Evolutionary conservation across 1,140 invertebrate species (phyloP).

Genomic region (Calycopis cecrops): DNA sequence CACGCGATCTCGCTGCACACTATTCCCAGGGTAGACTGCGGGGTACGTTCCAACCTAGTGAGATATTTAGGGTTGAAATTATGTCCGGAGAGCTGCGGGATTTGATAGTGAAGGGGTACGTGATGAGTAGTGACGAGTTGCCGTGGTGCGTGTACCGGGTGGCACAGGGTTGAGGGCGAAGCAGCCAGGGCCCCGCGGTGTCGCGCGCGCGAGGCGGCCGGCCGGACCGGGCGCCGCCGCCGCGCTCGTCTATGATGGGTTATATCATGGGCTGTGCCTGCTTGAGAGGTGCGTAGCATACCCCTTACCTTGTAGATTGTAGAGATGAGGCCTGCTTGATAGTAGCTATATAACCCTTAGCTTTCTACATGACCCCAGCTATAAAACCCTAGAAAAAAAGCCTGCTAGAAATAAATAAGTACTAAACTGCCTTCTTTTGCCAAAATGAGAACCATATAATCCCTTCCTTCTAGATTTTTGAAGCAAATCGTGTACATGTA

Average conservation of each 20-base stretch:
- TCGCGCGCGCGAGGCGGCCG: conserved; percentile 62
- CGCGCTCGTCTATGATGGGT: conserved; percentile 82
- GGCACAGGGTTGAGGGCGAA: conserved; percentile 42
- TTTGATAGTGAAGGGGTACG: conserved; percentile 16
- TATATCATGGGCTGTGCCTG: conserved; percentile 93
- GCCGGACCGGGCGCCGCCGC: conserved; percentile 55
- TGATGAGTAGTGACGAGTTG: conserved; percentile 12
- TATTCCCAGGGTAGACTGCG: conserved; percentile 25
- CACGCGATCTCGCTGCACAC: conserved; percentile 64
- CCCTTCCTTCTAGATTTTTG: too few relatives aligned
- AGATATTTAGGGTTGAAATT: not conserved
- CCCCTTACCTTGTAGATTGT: not conserved
- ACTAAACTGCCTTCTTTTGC: too few relatives aligned
- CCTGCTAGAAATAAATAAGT: too few relatives aligned
- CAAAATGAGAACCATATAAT: too few relatives aligned
- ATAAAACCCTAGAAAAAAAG: too few relatives aligned
- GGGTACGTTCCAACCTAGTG: conserved; percentile 11
- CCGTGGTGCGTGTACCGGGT: conserved; percentile 15
- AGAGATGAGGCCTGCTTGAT: too few relatives aligned
- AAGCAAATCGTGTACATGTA: too few relatives aligned
- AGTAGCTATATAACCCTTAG: too few relatives aligned
- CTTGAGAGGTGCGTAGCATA: conserved; percentile 83
- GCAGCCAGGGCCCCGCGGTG: conserved; percentile 53
- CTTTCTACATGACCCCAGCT: too few relatives aligned
- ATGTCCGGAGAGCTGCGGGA: not conserved